These are phyloP conservation scores for Pseudoatta argentina DNA, from an alignment of 1,140 invertebrate species.

Conservation along the genomic window DNA sequence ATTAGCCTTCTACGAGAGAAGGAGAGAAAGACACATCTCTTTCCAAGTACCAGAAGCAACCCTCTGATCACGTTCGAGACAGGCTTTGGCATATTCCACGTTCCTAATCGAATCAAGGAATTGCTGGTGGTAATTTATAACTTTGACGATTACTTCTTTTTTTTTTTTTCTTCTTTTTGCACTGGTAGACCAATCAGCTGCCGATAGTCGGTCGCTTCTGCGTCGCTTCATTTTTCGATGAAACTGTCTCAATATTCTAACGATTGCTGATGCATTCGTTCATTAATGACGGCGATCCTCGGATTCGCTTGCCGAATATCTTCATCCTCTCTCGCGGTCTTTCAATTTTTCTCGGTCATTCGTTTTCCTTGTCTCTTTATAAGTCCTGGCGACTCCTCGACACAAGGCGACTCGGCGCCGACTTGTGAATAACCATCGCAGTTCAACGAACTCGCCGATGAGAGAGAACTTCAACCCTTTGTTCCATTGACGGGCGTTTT, in stretches of 20 bases:
- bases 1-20: conserved; percentile 38
- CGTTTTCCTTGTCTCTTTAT: conserved; percentile 22
- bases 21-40: conserved; percentile 7
- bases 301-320: conserved; percentile 34
- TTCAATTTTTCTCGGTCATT: conserved; percentile 45
- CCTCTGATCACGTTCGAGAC: conserved; percentile 48
- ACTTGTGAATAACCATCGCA: conserved; percentile 5
- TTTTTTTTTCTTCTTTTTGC: conserved; percentile 4
- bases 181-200: conserved; percentile 41
- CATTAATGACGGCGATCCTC: conserved; percentile 52
- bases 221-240: conserved; percentile 33
- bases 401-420: conserved; percentile 3
- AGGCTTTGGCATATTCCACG: conserved; percentile 49
- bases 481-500: conserved; percentile 24
- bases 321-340: conserved; percentile 21
- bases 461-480: conserved; percentile 23
- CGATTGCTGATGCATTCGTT: conserved; percentile 14
- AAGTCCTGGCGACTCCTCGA: conserved; percentile 37
- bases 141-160: conserved; percentile 30
- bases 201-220: conserved; percentile 31
- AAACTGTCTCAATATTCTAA: conserved; percentile 57
- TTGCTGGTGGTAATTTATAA: conserved; percentile 58
- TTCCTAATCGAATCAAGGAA: conserved; percentile 63
- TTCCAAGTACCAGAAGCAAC: background rate
- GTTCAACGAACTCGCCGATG: conserved; percentile 43